Evolutionary conservation across 2,888 invertebrate genomes (phyloP).

Genomic region (Brenthis daphne): DNA sequence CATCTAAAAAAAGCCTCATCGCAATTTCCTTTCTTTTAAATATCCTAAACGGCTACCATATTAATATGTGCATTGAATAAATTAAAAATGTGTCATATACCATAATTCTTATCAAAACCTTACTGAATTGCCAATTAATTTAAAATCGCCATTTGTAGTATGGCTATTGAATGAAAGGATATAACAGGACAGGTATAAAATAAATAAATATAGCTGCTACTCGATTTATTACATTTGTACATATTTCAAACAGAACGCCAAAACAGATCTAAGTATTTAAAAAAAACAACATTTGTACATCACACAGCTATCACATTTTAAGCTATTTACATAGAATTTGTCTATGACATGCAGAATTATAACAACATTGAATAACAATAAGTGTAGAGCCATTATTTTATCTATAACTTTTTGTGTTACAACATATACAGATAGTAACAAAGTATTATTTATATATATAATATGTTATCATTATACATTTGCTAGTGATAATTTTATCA

Average conservation of each 20-base stretch:
- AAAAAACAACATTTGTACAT: constrained; percentile 45
- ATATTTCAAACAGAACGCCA: constrained; percentile 57
- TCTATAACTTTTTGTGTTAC: constrained; percentile 53
- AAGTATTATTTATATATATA: constrained; percentile 1
- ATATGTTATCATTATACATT: constrained; percentile 13
- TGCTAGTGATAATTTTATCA: background rate
- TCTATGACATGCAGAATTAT: constrained; percentile 64
- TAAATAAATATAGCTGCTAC: constrained; percentile 38
- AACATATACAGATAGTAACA: constrained; percentile 67
- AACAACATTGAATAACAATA: constrained; percentile 68
- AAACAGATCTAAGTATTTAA: constrained; percentile 43
- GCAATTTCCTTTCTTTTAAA: no score
- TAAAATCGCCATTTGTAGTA: background rate
- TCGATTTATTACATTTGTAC: constrained; percentile 65
- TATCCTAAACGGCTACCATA: no score
- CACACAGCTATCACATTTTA: constrained; percentile 44
- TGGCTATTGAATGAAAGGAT: background rate
- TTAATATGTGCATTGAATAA: no score
- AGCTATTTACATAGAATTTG: constrained; percentile 69
- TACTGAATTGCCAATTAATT: background rate
- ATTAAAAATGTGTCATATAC: no score
- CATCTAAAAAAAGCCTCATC: no score
- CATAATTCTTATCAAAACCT: no score
- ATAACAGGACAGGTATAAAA: constrained; percentile 10
- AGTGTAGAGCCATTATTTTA: constrained; percentile 58